These are phyloP conservation scores for Caenorhabditis remanei DNA, from an alignment of 1,140 invertebrate species.

Conservation along the genomic window DNA sequence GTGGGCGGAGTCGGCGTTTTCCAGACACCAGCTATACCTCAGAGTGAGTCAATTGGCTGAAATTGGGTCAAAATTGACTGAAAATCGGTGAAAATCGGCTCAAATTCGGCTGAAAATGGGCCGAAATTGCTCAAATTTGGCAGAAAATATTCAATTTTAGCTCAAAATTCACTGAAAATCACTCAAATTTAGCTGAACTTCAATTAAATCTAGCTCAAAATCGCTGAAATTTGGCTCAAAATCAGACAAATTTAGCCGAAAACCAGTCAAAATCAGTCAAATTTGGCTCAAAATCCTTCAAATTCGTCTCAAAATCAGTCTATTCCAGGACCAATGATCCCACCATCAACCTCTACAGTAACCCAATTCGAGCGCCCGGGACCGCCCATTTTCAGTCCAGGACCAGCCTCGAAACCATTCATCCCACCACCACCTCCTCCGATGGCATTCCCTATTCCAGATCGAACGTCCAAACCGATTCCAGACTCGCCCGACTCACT, in stretches of 20 bases:
- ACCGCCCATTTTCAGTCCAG: background rate
- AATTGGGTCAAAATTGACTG: background rate
- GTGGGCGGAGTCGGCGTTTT: background rate
- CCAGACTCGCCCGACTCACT: background rate
- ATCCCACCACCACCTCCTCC: background rate
- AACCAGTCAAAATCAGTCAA: no score
- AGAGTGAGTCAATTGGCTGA: background rate
- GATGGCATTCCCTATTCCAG: background rate
- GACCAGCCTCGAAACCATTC: background rate
- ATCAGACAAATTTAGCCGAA: no score
- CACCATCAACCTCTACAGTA: background rate
- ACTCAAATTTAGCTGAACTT: no score
- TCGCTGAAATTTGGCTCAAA: no score
- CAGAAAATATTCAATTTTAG: no score
- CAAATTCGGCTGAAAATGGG: no score
- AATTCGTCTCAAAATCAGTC: no score
- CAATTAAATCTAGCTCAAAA: no score
- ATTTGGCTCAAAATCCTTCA: no score
- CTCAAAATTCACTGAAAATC: no score
- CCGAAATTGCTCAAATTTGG: no score
- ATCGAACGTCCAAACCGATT: constrained; percentile 4
- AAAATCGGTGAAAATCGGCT: background rate
- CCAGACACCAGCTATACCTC: background rate
- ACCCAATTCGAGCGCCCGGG: background rate
- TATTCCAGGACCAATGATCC: background rate